Percentiles rank a stretch among this genome's conserved stretches.
phyloP scores from a whole-genome alignment of 2,888 invertebrate genomes.

The Phania funesta region DNA sequence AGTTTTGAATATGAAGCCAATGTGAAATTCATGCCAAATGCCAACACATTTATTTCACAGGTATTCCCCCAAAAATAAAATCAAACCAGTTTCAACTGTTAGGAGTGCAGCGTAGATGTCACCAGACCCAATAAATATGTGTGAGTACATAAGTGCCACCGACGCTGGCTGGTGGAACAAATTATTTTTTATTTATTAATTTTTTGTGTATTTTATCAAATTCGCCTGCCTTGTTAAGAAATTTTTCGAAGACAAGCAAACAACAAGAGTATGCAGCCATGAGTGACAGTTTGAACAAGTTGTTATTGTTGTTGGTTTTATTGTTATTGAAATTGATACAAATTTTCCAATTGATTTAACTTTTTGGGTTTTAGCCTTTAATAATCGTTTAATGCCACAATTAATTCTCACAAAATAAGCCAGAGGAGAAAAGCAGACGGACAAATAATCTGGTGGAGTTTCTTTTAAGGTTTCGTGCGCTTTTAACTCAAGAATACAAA shows the following conservation, averaged over 20 bases:
- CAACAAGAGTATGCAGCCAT: constrained; percentile 4
- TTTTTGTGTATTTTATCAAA: constrained; percentile 19
- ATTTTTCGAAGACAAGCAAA: constrained; percentile 40
- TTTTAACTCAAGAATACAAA: neutral
- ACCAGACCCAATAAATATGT: neutral
- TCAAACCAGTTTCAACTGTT: constrained; percentile 30
- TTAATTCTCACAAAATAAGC: constrained; percentile 45
- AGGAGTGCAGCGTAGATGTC: neutral
- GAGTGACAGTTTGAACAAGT: constrained; percentile 20
- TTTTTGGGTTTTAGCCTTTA: constrained; percentile 27
- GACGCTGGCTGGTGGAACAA: neutral
- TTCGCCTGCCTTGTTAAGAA: constrained; percentile 43
- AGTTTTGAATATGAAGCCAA: constrained; percentile 19
- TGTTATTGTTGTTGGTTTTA: constrained; percentile 10
- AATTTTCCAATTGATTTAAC: constrained; percentile 57
- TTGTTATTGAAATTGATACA: constrained; percentile 58
- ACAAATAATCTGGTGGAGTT: neutral
- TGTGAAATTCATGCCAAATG: constrained; percentile 37
- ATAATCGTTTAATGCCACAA: constrained; percentile 48
- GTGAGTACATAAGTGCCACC: constrained; percentile 7
- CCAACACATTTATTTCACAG: constrained; percentile 35
- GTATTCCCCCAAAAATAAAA: constrained; percentile 52
- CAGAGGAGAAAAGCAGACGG: neutral
- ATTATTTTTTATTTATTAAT: constrained; percentile 10
- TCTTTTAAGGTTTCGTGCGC: constrained; percentile 62